These are phyloP conservation scores for Brachionus sp. DNA, from an alignment of 1,140 invertebrate species.

Conservation along the genomic window DNA sequence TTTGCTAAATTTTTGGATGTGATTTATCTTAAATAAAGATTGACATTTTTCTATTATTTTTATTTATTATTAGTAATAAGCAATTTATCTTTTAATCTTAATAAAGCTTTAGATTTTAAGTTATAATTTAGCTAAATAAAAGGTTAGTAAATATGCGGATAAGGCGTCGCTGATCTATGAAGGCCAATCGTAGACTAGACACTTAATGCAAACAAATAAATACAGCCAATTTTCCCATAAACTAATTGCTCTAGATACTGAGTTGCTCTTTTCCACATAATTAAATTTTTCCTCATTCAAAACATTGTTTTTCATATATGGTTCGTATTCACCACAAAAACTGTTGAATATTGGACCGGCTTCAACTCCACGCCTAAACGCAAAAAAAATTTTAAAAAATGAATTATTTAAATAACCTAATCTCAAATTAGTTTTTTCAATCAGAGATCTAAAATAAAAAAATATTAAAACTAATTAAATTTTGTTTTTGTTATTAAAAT, in stretches of 20 bases:
- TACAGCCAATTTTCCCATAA: background rate
- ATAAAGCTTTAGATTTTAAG: background rate
- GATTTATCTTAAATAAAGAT: background rate
- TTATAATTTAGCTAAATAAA: background rate
- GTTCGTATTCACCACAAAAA: constrained; percentile 41
- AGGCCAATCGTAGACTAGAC: background rate
- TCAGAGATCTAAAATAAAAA: no score
- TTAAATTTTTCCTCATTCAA: constrained; percentile 14
- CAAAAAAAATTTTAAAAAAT: background rate
- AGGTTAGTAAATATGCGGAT: background rate
- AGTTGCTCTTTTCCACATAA: background rate
- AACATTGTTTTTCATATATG: background rate
- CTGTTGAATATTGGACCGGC: constrained; percentile 45
- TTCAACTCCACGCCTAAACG: constrained; percentile 29
- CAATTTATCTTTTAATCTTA: background rate
- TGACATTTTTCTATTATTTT: constrained; percentile 1
- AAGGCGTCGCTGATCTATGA: background rate
- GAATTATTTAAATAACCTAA: no score
- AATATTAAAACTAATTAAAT: no score
- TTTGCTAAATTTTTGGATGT: background rate
- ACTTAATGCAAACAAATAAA: background rate
- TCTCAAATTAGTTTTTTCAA: no score
- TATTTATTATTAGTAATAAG: constrained; percentile 1
- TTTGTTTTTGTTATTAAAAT: no score
- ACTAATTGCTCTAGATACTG: background rate